Base-by-base conservation (phyloP, 2,888 invertebrate species). In the Ormyrus rosae region DNA sequence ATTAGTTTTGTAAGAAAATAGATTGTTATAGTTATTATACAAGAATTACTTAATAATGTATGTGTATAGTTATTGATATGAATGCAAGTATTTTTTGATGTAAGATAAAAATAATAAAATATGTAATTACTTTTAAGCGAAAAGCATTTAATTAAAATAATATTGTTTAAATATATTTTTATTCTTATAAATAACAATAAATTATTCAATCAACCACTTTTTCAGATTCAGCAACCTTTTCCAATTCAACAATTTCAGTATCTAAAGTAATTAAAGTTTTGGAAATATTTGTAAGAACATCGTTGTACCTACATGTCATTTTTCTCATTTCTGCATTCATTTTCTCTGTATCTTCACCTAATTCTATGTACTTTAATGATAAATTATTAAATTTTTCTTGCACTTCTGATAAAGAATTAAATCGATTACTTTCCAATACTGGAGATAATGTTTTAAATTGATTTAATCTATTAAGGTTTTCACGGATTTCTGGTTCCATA, bases 231-330 rank as follows among this genome's bases (percentile, higher is more conserved):
- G 91, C 85, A 60, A 91, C 89, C 55, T 88, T 82, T 88, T 93
- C 92, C 64, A 92, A 87, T 73, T 90, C 89, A 7, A 90, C 91
- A 10, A 93, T 86, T 6, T 89, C 87, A 61, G 86, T 87, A 85
- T 93, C 92, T 69, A 92, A 84, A 77, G 90, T 88, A 70, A 91
- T 90, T 78, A 93, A 91, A 19, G 92, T 87, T 79, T 91, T 89
- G 51, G 92, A 91, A 83, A 93, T 91, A 55, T 91, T 91, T 67
- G 85, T 89, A 65, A 92, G 90, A 60, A 93, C 91, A 83, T 91
- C 90, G 84, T 92, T 92, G 84, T 92, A 92, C 72, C 92, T 89
- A 48, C 91, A 89, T 78, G 92, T 87, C 56, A 92, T 86, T 63
- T 90, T 87, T 58, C 91, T 86, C 53, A 92, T 91, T 78, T 91